These are phyloP conservation scores for Cantharis nigra DNA, from an alignment of 2,888 invertebrate genomes.

Conservation along the genomic window DNA sequence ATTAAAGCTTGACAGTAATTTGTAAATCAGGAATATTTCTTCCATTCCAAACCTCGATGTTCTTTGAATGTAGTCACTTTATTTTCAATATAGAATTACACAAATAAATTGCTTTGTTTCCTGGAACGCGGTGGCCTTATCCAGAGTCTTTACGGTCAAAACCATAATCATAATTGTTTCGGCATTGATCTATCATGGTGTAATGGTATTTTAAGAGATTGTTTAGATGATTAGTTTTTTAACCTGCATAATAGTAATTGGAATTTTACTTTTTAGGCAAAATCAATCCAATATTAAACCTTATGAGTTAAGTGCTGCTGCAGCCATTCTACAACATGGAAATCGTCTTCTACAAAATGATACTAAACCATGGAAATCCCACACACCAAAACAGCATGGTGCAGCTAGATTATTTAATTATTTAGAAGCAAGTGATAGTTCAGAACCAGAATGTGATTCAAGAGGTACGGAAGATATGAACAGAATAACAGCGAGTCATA, in stretches of 20 bases:
- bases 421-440: slow-evolving; percentile 75
- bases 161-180: no score
- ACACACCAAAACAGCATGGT: slow-evolving; percentile 59
- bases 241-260: background rate
- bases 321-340: slow-evolving; percentile 50
- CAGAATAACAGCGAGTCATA: slow-evolving; percentile 48
- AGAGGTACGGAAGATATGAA: slow-evolving; percentile 54
- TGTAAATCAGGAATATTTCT: no score
- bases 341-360: slow-evolving; percentile 50
- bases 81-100: no score
- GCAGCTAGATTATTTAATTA: slow-evolving; percentile 73
- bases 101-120: no score
- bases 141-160: no score
- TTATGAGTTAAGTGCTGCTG: slow-evolving; percentile 47
- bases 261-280: slow-evolving; percentile 31
- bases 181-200: no score
- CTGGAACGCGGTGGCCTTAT: no score
- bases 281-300: slow-evolving; percentile 38
- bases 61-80: no score
- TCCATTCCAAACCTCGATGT: no score
- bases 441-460: slow-evolving; percentile 61
- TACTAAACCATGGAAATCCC: slow-evolving; percentile 47
- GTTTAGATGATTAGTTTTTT: no score
- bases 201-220: no score
- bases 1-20: no score